These are phyloP conservation scores for Gallinago nigripennis DNA, from an alignment of 2,797 vertebrate genomes.

Conservation along the genomic window DNA sequence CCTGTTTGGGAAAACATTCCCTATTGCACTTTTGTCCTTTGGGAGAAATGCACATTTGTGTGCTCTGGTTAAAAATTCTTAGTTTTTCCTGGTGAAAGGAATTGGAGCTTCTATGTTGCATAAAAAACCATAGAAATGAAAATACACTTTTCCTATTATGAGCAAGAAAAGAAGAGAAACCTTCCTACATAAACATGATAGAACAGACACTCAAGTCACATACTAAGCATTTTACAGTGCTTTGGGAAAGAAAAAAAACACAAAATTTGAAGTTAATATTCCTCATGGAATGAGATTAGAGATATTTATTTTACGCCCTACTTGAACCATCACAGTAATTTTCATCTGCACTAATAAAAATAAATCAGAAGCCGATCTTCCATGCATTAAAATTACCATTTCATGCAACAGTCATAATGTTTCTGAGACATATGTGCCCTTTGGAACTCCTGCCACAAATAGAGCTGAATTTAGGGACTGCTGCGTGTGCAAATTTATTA, in stretches of 20 bases:
- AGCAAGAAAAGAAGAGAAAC: not conserved
- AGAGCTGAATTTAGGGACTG: conserved; percentile 9
- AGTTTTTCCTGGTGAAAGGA: not conserved
- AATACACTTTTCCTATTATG: not conserved
- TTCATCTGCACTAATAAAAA: conserved; percentile 47
- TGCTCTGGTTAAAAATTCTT: not conserved
- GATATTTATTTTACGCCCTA: conserved; percentile 25
- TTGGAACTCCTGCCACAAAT: conserved; percentile 9
- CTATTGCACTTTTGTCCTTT: rapidly evolving
- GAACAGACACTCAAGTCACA: not conserved
- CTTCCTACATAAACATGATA: not conserved
- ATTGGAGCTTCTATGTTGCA: not conserved
- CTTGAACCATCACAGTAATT: conserved; percentile 38
- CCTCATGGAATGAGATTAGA: conserved; percentile 35
- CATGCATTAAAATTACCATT: conserved; percentile 35
- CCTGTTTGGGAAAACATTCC: not conserved
- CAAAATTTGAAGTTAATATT: conserved; percentile 20
- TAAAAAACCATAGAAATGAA: not conserved
- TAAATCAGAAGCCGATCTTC: conserved; percentile 40
- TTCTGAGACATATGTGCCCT: not conserved
- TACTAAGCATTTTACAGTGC: not conserved
- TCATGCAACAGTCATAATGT: conserved; percentile 12
- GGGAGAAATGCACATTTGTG: not conserved
- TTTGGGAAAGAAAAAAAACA: conserved; percentile 15
- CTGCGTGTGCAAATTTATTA: not conserved